Conservation (phyloP, 2,888 invertebrate species). For the Lacanobia oleracea region DNA sequence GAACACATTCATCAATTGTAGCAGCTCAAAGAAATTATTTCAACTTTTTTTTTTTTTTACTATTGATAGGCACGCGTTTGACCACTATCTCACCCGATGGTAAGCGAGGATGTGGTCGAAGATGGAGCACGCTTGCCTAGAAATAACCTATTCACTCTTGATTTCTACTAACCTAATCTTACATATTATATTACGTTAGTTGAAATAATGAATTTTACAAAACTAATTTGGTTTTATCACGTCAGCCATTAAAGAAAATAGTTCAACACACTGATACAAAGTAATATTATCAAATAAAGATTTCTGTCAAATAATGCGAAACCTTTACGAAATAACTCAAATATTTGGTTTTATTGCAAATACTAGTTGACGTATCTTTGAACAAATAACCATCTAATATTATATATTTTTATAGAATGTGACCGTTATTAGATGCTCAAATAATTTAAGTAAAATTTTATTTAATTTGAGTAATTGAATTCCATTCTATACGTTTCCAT, state of each 20-base stretch:
- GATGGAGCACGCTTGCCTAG: too few relatives aligned
- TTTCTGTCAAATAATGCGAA: background rate
- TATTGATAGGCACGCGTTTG: too few relatives aligned
- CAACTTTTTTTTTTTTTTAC: too few relatives aligned
- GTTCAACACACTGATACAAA: background rate
- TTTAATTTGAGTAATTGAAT: background rate
- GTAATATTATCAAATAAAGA: too few relatives aligned
- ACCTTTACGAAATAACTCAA: conserved; percentile 4
- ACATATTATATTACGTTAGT: too few relatives aligned
- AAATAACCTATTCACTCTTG: too few relatives aligned
- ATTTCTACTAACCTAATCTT: too few relatives aligned
- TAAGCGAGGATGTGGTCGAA: too few relatives aligned
- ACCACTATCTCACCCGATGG: too few relatives aligned
- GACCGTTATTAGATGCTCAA: background rate
- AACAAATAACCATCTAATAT: background rate
- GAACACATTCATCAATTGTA: too few relatives aligned
- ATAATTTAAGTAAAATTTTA: background rate
- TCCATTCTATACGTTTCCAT: background rate
- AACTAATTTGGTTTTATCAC: background rate
- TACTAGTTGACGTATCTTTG: background rate
- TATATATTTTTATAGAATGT: background rate
- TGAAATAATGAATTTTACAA: too few relatives aligned
- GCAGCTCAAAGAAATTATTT: too few relatives aligned
- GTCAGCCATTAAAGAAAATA: background rate
- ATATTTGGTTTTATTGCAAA: conserved; percentile 2